Base-by-base conservation (phyloP, 2,113 vertebrate species). In the Heterotis niloticus region DNA sequence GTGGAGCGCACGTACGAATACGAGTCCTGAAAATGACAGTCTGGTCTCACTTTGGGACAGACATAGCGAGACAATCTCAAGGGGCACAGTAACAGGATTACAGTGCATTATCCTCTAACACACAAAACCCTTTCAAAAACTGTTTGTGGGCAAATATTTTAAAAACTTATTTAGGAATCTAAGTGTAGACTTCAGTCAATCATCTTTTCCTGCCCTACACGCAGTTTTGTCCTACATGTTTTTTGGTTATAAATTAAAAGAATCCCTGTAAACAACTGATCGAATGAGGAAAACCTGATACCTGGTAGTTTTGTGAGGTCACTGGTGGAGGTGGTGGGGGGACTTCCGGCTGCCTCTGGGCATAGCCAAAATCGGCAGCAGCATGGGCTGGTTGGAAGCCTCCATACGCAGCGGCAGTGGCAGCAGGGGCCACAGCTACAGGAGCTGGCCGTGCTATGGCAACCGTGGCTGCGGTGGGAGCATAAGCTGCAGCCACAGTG, bases 241-340 rank as follows among this genome's bases (percentile, higher is more conserved):
- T 44, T 44, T 7, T 44, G 2, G 34, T 44, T 44, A 44, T 44
- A 44, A 44, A 44, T 44, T 44, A 44, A 44, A 44, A 44, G 2
- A 44, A 44, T 44, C 7, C 34, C 2, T 44, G 7, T 44, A 44
- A 4, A 44, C 34, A 2, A 44, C 34, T 44, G 34, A 44, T 7
- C 34, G 7, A 44, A 4, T 44, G 34, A 44, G 34, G 34, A 7
- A 44, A 44, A 44, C 34, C 2, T 44, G 60, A 87, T 90, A 97
- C 98, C 95, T 99, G 98, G 87, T 99, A 99, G 86, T 98, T 99
- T 84, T 99, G 98, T 0, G 97, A 96, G 76, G 98, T 99, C 87
- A 96, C 97, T 0, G 98, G 96, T 4, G 98, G 96, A 0, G 98
- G 98, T 0, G 98, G 98, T 0, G 98, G 98, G 0, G 98, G 97